Evolutionary conservation across 30 jellyfish, hydroid and myxozoan species (phyloP).

Genomic region (Catostylus mosaicus): DNA sequence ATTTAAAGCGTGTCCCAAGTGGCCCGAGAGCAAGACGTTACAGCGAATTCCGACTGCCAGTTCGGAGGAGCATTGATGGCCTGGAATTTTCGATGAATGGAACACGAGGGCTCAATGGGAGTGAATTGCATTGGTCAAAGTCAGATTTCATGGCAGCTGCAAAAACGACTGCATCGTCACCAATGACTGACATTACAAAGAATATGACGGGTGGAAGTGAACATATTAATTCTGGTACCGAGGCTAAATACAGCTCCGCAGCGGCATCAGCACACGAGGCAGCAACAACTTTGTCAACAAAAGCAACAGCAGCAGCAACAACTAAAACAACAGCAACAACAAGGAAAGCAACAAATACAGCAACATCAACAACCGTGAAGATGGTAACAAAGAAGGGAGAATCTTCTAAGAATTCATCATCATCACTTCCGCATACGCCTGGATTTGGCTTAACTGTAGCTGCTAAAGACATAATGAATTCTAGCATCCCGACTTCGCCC

Average conservation of each 20-base stretch:
- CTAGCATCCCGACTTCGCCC: no score
- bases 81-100: not conserved
- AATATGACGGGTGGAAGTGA: not conserved
- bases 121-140: not conserved
- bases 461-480: no score
- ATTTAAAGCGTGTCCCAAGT: slow-evolving; percentile 6
- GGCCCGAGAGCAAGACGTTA: not conserved
- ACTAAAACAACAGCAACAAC: not conserved
- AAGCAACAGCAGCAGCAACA: not conserved
- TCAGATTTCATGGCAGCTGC: not conserved
- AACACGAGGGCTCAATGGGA: not conserved
- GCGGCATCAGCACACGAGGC: not conserved
- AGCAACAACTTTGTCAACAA: not conserved
- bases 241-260: not conserved
- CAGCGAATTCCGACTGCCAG: not conserved
- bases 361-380: no score
- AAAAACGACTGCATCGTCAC: not conserved
- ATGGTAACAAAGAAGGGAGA: not conserved
- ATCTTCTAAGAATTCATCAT: not conserved
- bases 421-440: no score
- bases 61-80: slow-evolving; percentile 33
- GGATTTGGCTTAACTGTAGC: no score
- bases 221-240: not conserved
- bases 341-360: not conserved
- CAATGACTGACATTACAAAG: not conserved